These are phyloP conservation scores for Anticlea derivata DNA, from an alignment of 2,888 invertebrate genomes.

Conservation along the genomic window DNA sequence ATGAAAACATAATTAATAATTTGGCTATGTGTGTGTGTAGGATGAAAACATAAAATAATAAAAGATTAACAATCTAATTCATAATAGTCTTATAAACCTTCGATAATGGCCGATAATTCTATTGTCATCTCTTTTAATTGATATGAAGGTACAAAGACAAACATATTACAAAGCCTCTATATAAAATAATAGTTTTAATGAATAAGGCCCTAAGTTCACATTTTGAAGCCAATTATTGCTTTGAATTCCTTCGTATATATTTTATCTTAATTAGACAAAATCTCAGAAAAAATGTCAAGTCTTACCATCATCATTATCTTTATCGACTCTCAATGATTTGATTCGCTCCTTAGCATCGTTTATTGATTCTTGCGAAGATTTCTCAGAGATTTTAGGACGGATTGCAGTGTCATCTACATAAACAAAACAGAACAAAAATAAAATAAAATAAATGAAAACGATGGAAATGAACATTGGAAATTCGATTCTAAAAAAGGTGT, in stretches of 20 bases:
- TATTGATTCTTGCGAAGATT: conserved; percentile 68
- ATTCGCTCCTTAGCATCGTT: conserved; percentile 76
- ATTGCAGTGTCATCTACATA: conserved; percentile 59
- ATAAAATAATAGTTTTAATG: too few relatives aligned
- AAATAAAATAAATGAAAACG: conserved; percentile 24
- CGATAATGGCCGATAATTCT: too few relatives aligned
- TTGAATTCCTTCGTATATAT: too few relatives aligned
- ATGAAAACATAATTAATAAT: conserved; percentile 43
- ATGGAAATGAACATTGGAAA: neutral
- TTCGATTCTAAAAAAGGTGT: neutral
- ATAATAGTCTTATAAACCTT: too few relatives aligned
- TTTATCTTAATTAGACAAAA: too few relatives aligned
- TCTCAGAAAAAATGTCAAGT: conserved; percentile 29
- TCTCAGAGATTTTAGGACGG: conserved; percentile 60
- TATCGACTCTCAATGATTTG: conserved; percentile 76
- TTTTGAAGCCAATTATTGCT: too few relatives aligned
- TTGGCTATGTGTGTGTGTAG: conserved; percentile 43
- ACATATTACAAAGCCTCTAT: too few relatives aligned
- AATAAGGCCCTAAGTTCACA: too few relatives aligned
- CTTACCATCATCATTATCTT: conserved; percentile 79
- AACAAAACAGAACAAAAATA: conserved; percentile 37
- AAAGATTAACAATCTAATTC: too few relatives aligned
- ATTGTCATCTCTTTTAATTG: too few relatives aligned
- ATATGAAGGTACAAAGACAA: too few relatives aligned
- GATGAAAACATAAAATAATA: conserved; percentile 34